Evolutionary conservation across 2,797 vertebrate genomes (phyloP).

Genomic region (Anguilla pacifica): DNA sequence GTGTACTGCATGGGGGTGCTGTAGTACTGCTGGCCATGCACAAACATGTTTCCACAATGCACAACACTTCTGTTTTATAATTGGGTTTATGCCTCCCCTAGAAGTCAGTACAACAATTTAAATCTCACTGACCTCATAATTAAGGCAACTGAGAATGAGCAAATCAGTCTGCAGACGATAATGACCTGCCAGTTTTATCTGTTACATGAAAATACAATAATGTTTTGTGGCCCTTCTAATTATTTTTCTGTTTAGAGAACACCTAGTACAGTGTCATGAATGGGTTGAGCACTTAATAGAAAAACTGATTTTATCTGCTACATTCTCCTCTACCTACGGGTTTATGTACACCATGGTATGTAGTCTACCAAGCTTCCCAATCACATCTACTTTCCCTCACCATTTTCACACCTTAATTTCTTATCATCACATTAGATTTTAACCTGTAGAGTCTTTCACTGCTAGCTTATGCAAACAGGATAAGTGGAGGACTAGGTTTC

Average conservation of each 20-base stretch:
- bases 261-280: not conserved
- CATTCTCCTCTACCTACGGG: not conserved
- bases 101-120: not conserved
- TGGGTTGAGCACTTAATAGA: not conserved
- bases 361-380: not conserved
- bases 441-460: not conserved
- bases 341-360: not conserved
- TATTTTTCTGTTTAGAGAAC: not conserved
- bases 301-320: not conserved
- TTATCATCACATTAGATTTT: not conserved
- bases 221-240: not conserved
- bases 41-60: not conserved
- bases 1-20: not conserved
- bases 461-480: not conserved
- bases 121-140: not conserved
- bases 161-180: not conserved
- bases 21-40: not conserved
- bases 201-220: not conserved
- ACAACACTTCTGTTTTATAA: not conserved
- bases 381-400: not conserved
- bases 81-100: not conserved
- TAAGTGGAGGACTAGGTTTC: not conserved
- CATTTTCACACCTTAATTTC: not conserved
- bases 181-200: not conserved
- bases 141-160: not conserved